Evolutionary conservation across 2,888 invertebrate genomes (phyloP), one percentile per base, ranked within the genome.

Genomic region (Sinodicranocentrus sp.): DNA sequence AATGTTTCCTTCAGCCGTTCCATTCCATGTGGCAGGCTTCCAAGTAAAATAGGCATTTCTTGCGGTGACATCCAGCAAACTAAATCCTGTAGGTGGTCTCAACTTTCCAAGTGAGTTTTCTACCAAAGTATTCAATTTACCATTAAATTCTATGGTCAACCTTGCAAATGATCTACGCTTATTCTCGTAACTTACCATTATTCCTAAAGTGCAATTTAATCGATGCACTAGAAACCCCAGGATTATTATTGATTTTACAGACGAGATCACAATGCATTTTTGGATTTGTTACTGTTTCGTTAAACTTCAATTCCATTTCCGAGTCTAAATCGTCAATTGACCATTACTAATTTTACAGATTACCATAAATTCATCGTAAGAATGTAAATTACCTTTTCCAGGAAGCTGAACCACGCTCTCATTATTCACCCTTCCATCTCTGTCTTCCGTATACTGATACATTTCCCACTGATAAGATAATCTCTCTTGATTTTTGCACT

Each of bases 391-490:
- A 78, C 84, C 77, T 52, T 78, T 59, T 10, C 61, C 78, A n/a
- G 77, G 67, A 17, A 84, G 39, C 17, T 72, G 65, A 48, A 84
- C 54, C 23, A 84, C 73, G 33, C 61, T 84, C 3, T 57, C 59
- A 23, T 52, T 77, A 17, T 23, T 76, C 19, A 26, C 0, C 3
- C 39, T 84, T 21, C 84, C 84, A 48, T 73, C 26, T 17, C 23
- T 59, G n/a, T 78, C 78, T 26, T 77, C 84, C 0, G 54, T 48
- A 26, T 84, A 78, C 19, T 44, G 57, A 19, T 77, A 54, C 84
- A 84, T 84, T 65, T 84, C 84, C 84, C 84, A 84, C 44, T 84
- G 67, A 59, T 78, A 84, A 2, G 52, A 78, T 13, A 78, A 23
- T 33, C 72, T 77, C 44, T 76, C 33, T 13, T n/a, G 28, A 28